Evolutionary conservation across 2,113 vertebrate genomes (phyloP), one percentile per base, ranked within the genome.

Genomic region (Melanostigma gelatinosum): DNA sequence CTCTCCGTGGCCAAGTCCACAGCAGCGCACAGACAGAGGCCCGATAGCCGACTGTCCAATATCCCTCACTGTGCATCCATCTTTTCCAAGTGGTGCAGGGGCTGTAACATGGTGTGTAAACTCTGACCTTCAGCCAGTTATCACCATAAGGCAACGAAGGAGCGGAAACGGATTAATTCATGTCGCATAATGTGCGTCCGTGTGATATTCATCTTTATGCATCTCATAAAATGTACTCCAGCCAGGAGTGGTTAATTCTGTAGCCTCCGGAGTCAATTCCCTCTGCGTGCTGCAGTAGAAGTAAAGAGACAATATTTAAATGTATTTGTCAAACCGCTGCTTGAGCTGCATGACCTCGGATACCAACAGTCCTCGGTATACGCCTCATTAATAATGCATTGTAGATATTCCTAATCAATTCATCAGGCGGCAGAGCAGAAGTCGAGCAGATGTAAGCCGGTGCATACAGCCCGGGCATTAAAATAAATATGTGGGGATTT

Each of bases 341-440:
- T 82, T 60, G 38, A 74, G 69, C 62, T 88, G 64, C n/a, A 58
- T 66, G 75, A 88, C 62, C 69, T 86, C 66, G 80, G 52, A 82
- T 83, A 68, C 48, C 69, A 85, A 44, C 75, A 61, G 74, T 77
- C 55, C 54, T 78, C 72, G 77, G 64, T 82, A 85, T 46, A 77
- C 13, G 11, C 75, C 73, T 70, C 69, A 91, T 91, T 79, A 85
- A 89, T 85, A 85, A 88, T 93, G 88, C 89, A 92, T 85, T 1
- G 57, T 6, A 36, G 60, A 82, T 69, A 87, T 87, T 50, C 57
- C 80, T 82, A 69, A 89, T 91, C 87, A 86, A 58, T 79, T 82
- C 82, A 81, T 89, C 65, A 34, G 20, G 44, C 36, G 29, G 60
- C 65, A 50, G 9, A 72, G 79, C 73, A 70, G 85, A 58, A 42